Conservation (phyloP, 2,113 vertebrate genomes). For the Clinocottus analis region DNA sequence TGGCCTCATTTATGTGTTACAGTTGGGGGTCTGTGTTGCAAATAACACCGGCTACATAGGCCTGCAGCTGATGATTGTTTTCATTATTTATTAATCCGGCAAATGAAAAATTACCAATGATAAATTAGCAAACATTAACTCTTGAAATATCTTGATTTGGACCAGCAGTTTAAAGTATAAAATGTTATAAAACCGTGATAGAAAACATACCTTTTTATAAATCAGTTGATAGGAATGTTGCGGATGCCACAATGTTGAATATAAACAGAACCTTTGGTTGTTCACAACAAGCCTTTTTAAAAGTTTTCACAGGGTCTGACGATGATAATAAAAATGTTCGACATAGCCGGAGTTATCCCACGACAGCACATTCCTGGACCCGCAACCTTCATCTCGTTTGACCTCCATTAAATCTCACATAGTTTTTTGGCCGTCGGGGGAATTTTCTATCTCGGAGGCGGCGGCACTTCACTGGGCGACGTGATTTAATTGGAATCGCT, state of each 20-base stretch:
- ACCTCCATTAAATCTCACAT: slow-evolving; percentile 15
- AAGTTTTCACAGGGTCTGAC: not conserved
- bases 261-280: slow-evolving; percentile 1
- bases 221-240: not conserved
- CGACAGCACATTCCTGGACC: not conserved
- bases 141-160: not conserved
- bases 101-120: not conserved
- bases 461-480: slow-evolving; percentile 12
- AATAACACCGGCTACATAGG: not conserved
- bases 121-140: not conserved
- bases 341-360: not conserved
- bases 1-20: not conserved
- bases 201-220: too few relatives aligned
- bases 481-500: slow-evolving; percentile 52
- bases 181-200: too few relatives aligned
- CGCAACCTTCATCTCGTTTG: slow-evolving; percentile 13
- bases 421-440: slow-evolving; percentile 11
- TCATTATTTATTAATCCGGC: not conserved
- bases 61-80: not conserved
- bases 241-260: not conserved
- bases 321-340: not conserved
- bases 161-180: too few relatives aligned
- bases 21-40: not conserved
- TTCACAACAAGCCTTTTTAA: not conserved
- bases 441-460: slow-evolving; percentile 7